These are phyloP conservation scores for Coelopa pilipes DNA, from an alignment of 2,888 invertebrate genomes.

Conservation along the genomic window DNA sequence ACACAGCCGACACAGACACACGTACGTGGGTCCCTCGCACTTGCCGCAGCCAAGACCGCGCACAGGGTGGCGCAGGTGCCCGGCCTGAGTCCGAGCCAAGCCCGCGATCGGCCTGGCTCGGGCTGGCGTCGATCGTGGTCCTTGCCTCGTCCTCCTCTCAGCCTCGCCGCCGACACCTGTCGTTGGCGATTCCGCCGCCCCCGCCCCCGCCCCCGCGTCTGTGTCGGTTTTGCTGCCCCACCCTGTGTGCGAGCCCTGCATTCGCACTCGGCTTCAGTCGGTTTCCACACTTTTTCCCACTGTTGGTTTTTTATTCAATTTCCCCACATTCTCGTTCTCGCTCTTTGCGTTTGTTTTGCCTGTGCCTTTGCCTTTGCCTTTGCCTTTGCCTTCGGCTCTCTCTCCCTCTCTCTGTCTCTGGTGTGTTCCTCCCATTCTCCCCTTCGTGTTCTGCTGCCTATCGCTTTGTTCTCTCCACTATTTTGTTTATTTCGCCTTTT, in stretches of 20 bases:
- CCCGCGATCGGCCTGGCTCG: too few relatives aligned
- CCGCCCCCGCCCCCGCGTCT: too few relatives aligned
- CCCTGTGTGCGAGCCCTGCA: slow-evolving; percentile 13
- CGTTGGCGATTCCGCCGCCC: too few relatives aligned
- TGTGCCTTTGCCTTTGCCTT: neutral
- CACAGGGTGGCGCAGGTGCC: too few relatives aligned
- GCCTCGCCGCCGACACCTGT: too few relatives aligned
- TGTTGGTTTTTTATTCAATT: slow-evolving; percentile 20
- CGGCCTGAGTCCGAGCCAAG: too few relatives aligned
- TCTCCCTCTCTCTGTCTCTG: neutral
- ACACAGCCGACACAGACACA: neutral
- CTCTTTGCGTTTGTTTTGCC: slow-evolving; percentile 28
- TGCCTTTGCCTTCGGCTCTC: too few relatives aligned
- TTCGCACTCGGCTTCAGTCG: neutral
- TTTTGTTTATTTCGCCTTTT: too few relatives aligned
- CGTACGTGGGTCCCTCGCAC: too few relatives aligned
- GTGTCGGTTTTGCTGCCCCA: slow-evolving; percentile 16
- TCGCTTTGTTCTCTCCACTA: slow-evolving; percentile 33
- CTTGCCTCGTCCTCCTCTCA: too few relatives aligned
- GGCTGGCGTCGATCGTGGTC: too few relatives aligned
- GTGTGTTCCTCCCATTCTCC: slow-evolving; percentile 20
- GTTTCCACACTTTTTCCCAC: neutral
- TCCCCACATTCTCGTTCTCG: slow-evolving; percentile 28
- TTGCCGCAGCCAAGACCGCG: too few relatives aligned
- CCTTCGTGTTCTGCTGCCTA: slow-evolving; percentile 36